phyloP scores from a whole-genome alignment of 2,888 invertebrate genomes.

The Drosophila melanosoma region DNA sequence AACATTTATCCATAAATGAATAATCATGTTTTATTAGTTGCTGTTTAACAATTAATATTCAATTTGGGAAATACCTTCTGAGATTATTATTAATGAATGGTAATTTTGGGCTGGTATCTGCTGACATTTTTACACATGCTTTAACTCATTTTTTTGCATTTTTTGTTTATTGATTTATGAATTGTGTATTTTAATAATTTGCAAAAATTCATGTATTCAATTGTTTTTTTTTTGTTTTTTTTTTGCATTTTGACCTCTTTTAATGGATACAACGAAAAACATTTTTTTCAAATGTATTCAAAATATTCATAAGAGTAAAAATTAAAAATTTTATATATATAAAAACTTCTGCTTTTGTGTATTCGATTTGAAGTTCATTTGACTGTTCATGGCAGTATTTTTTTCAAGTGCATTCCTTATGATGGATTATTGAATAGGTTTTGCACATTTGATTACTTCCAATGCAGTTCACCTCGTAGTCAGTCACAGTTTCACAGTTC shows the following conservation, averaged over 20 bases:
- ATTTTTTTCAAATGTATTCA: neutral
- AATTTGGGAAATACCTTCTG: neutral
- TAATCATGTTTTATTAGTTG: neutral
- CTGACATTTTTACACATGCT: neutral
- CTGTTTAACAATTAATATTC: neutral
- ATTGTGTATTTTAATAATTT: neutral
- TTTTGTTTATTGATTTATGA: neutral
- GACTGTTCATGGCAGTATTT: slow-evolving; percentile 5
- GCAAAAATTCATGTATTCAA: neutral
- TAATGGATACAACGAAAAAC: neutral
- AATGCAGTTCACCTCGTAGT: slow-evolving; percentile 51
- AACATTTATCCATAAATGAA: neutral
- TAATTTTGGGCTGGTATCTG: neutral
- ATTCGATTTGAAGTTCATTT: neutral
- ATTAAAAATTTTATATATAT: neutral
- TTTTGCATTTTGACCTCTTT: neutral
- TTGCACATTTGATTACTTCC: slow-evolving; percentile 27
- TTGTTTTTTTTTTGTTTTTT: neutral
- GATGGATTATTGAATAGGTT: slow-evolving; percentile 27
- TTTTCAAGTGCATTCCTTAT: neutral
- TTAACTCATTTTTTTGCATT: neutral
- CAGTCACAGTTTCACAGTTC: slow-evolving; percentile 24
- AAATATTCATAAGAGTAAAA: neutral
- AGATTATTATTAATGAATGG: neutral
- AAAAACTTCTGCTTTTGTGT: neutral